phyloP scores from a whole-genome alignment of 1,140 invertebrate species.

The Drosophila asahinai region DNA sequence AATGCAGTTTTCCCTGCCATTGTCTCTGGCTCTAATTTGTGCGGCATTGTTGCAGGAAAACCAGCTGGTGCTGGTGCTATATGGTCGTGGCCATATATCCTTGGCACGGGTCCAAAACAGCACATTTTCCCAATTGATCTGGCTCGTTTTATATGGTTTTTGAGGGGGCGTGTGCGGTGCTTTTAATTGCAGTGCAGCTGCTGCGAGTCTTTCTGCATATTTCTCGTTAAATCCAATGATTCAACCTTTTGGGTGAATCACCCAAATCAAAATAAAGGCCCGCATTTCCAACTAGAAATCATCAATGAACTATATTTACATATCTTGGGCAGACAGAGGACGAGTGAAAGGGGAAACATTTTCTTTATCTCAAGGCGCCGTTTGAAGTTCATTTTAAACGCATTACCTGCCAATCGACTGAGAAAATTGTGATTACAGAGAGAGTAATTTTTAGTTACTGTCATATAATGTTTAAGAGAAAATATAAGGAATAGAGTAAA shows the following conservation, averaged over 20 bases:
- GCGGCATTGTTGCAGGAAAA: conserved; percentile 63
- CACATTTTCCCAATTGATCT: conserved; percentile 55
- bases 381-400: conserved; percentile 76
- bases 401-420: conserved; percentile 79
- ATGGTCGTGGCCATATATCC: conserved; percentile 57
- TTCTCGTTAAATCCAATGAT: conserved; percentile 35
- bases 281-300: conserved; percentile 66
- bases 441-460: not conserved
- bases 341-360: conserved; percentile 22
- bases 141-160: not conserved
- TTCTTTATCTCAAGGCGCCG: conserved; percentile 60
- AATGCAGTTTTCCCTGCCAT: conserved; percentile 51
- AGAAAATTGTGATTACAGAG: conserved; percentile 40
- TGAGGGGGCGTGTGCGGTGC: conserved; percentile 44
- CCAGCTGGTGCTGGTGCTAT: conserved; percentile 33
- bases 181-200: conserved; percentile 61
- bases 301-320: conserved; percentile 79
- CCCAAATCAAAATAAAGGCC: conserved; percentile 35
- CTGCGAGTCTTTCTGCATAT: conserved; percentile 26
- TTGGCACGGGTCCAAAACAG: conserved; percentile 64
- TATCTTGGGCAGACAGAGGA: conserved; percentile 36
- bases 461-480: not conserved
- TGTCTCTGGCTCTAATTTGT: conserved; percentile 60
- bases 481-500: not conserved
- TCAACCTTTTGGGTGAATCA: conserved; percentile 59